Evolutionary conservation across 1,140 invertebrate genomes (phyloP), one percentile per base, ranked within the genome.

Genomic region (Drosophila mauritiana): DNA sequence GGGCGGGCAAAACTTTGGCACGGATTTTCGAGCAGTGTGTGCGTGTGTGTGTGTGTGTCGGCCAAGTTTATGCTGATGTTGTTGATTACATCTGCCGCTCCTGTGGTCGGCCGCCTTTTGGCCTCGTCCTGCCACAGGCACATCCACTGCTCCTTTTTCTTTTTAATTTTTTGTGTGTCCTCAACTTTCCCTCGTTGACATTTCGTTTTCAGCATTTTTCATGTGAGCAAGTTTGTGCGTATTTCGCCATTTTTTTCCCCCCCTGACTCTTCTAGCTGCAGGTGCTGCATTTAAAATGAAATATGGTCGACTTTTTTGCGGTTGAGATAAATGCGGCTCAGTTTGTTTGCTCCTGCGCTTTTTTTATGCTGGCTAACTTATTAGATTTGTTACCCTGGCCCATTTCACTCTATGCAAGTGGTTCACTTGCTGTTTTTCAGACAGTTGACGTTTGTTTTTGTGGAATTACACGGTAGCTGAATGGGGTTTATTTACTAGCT

Each of bases 201-300:
- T 88, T 88, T 84, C 75, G 76, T 83, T 89, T 85, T 80, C 64
- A 88, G 56, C 72, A 45, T 80, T 79, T 76, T 54, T 57, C 46
- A 56, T 73, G 57, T 45, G 37, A 45, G 37, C 36, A 12, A 63
- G 34, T 15, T 7, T 76, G 57, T 59, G 48, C 64, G 61, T 73
- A 61, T 46, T 49, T 69, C 48, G 11, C 46, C 43, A 43, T n/a
- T 13, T 48, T 43, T n/a, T n/a, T 42, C 42, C 49, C 46, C 43
- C 51, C 49, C 49, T 20, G 43, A 31, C 54, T 42, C 52, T 62
- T 53, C 67, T 59, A 62, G 83, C 76, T 88, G 84, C 84, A 88
- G 84, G 84, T 89, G 85, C 84, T 88, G 83, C 75, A 89, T 80
- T 80, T 80, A 76, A 83, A 89, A 88, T 89, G 83, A 82, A 88